Base-by-base conservation (phyloP, 64 coral and sea anemone genomes). In the Porites australiensis region DNA sequence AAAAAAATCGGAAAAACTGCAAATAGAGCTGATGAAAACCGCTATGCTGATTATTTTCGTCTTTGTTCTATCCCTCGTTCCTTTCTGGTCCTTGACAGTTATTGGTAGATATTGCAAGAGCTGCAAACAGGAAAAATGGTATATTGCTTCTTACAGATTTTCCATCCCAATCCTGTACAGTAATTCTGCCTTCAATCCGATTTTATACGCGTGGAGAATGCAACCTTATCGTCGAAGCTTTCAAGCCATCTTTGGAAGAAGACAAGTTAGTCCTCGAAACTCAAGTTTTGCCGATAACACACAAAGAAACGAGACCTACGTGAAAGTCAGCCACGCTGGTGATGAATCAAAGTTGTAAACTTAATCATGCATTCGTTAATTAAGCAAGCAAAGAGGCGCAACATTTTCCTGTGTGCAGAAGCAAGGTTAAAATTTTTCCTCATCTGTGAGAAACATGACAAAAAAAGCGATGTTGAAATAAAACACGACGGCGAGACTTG, bases 171-270 rank as follows among this genome's bases (percentile, higher is more conserved):
- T 92, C 52, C 79, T 92, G 7, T 92, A 92, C 47, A 72, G 67
- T 49, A 92, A 92, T 47, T 92, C 90, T 15, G 79, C 81, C 0
- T 70, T 92, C 3, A 92, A 92, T 50, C 90, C 90, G 50, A 50
- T 92, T 18, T 49, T 92, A 10, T 92, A 92, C 21, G 81, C 81
- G 6, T 92, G 90, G 90, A 82, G 90, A 37, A 92, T 92, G 50
- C 79, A 3, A 4, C 20, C 58, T 50, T 92, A 85, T 59, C 71
- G 90, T 15, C 69, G 55, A 51, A 88, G 86, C 70, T 74, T 88
- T 64, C 13, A 74, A 11, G 70, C 70, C 23, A 10, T 88, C 50
- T 88, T 88, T 57, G 69, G 50, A 5, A 45, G 5, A 19, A 83
- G 20, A 21, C 45, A 19, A 50, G 63, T 51, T 8, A 13, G 44